phyloP scores from a whole-genome alignment of 2,113 vertebrate genomes.

The Solenodon paradoxus region DNA sequence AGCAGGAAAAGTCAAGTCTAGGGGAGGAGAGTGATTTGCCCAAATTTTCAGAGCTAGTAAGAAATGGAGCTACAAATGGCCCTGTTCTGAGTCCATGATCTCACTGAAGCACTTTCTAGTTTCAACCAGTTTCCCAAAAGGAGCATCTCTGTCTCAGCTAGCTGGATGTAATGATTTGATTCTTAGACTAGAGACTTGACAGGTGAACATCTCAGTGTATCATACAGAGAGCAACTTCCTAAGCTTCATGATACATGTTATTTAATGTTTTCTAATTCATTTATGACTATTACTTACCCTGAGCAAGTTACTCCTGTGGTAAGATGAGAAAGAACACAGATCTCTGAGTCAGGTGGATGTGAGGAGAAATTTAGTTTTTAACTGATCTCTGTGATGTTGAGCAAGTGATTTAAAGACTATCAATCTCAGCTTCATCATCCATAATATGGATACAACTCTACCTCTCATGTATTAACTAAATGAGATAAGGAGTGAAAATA shows the following conservation, averaged over 20 bases:
- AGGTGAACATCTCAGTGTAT: fast-evolving
- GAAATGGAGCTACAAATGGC: neutral
- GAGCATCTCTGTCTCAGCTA: neutral
- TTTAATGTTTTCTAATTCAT: neutral
- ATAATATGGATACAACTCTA: neutral
- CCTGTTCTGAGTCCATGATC: neutral
- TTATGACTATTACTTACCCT: neutral
- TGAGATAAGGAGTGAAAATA: neutral
- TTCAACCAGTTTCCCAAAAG: neutral
- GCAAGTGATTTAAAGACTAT: neutral
- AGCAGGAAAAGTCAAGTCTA: neutral
- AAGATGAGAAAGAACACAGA: neutral
- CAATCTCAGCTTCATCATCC: neutral
- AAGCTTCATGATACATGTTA: fast-evolving
- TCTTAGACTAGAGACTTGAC: neutral
- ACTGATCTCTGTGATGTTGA: neutral
- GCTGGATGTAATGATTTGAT: neutral
- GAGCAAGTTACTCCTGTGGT: neutral
- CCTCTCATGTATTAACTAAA: neutral
- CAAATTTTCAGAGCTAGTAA: neutral
- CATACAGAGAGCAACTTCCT: neutral
- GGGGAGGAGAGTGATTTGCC: neutral
- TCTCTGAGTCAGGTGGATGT: neutral
- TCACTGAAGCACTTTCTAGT: neutral
- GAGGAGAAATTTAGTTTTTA: neutral